phyloP scores from a whole-genome alignment of 2,113 vertebrate genomes.

The Dascyllus trimaculatus region DNA sequence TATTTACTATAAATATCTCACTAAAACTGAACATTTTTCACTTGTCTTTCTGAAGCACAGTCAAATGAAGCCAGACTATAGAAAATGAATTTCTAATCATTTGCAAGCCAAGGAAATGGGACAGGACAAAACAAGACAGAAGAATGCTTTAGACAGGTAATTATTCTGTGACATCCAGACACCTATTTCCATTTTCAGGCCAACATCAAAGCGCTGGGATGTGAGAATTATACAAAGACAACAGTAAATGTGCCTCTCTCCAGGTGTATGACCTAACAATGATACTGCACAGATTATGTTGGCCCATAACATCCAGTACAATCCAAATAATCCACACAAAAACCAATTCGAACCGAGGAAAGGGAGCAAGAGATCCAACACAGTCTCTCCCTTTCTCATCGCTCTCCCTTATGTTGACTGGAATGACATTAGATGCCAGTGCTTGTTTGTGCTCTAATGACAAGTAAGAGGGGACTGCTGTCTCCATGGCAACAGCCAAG shows the following conservation, averaged over 20 bases:
- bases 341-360: constrained; percentile 58
- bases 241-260: constrained; percentile 53
- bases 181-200: constrained; percentile 65
- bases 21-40: constrained; percentile 24
- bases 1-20: constrained; percentile 45
- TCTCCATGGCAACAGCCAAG: constrained; percentile 91
- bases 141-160: constrained; percentile 56
- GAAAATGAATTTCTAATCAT: constrained; percentile 43
- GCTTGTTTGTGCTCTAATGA: constrained; percentile 90
- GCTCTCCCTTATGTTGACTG: constrained; percentile 84
- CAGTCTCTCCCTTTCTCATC: constrained; percentile 68
- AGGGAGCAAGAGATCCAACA: constrained; percentile 47
- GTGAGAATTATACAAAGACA: constrained; percentile 54
- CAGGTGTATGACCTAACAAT: constrained; percentile 56
- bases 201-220: constrained; percentile 71
- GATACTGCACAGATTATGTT: constrained; percentile 36
- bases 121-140: constrained; percentile 37
- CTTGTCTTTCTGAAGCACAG: constrained; percentile 20
- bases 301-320: constrained; percentile 40
- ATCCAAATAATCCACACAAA: constrained; percentile 59
- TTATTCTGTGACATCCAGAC: constrained; percentile 68
- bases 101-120: constrained; percentile 17
- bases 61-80: constrained; percentile 5
- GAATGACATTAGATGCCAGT: constrained; percentile 90
- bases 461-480: constrained; percentile 89